phyloP scores from a whole-genome alignment of 2,888 invertebrate species.

The Leptothorax acervorum region DNA sequence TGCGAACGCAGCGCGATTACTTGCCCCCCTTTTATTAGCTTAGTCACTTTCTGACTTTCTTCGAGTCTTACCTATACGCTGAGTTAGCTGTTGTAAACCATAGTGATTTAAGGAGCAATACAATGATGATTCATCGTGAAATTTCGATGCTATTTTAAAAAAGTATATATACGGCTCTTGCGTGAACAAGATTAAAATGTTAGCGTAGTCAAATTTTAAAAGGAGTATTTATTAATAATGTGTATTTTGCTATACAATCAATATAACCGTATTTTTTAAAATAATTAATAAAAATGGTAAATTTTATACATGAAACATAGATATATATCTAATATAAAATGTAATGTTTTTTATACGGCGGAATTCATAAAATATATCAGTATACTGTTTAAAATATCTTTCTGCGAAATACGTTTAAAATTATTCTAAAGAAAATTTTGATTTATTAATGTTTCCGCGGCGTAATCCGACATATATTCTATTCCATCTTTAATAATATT shows the following conservation, averaged over 20 bases:
- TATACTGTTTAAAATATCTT: not conserved
- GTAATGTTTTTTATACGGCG: not conserved
- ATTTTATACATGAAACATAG: not conserved
- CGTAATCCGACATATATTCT: not conserved
- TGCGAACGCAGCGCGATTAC: slow-evolving; percentile 40
- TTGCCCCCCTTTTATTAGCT: slow-evolving; percentile 40
- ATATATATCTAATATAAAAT: not conserved
- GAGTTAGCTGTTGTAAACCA: not conserved
- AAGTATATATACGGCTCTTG: not conserved
- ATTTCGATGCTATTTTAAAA: not conserved
- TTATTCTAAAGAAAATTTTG: not conserved
- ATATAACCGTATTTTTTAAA: not conserved
- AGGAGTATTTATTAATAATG: not conserved
- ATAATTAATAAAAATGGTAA: not conserved
- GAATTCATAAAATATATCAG: not conserved
- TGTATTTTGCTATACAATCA: not conserved
- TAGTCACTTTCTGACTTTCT: slow-evolving; percentile 50
- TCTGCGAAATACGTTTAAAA: not conserved
- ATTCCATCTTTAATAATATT: not conserved
- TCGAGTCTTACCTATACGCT: slow-evolving; percentile 1
- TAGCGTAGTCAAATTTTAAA: not conserved
- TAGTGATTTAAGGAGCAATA: not conserved
- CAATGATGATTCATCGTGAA: not conserved
- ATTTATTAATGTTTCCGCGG: not conserved
- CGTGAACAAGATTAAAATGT: not conserved